Evolutionary conservation across 2,113 vertebrate species (phyloP), one percentile per base, ranked within the genome.

Genomic region (Megaceryle torquata): DNA sequence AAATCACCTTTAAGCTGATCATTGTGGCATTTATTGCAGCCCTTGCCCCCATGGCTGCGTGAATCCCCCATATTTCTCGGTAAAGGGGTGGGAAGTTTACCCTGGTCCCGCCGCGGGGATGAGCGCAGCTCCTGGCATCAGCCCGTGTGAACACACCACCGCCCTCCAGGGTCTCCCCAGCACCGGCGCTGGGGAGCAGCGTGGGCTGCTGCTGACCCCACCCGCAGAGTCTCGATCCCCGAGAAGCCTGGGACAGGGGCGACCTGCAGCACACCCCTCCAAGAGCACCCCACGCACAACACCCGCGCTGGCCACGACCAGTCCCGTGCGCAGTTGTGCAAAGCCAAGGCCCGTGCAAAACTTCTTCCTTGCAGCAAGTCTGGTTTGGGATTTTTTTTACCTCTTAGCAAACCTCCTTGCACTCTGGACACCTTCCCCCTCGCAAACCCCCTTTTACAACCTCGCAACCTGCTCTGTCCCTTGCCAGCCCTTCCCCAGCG

Each of bases 91-190:
- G 35, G 31, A 57, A 46, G 16, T 54, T 53, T 10, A 12, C 10
- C 17, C 24, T 2, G 53, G 18, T 6, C 19, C 33, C 53, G 11
- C 5, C 8, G 5, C 1, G 9, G 37, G 50, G 14, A 18, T n/a
- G 56, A 10, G 13, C 6, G 8, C 5, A 4, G 43, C 56, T 83
- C 56, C 44, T 0, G 46, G 15, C 57, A 35, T 11, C 44, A 8
- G 6, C 10, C 7, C 0, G 41, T 6, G 41, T 3, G 74, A 48
- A 16, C 2, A 11, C 35, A 33, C 17, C 25, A 2, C 18, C 4
- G 9, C 43, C 46, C n/a, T 8, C 26, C 39, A 6, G 48, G 7
- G 16, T 16, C 6, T 13, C 19, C 26, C 54, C 3, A 5, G 61
- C 43, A 35, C 25, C 24, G 3, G 18, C 60, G 16, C 28, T 2